A percentile compares a stretch with the other conserved stretches of the same genome.
phyloP scores from a whole-genome alignment of 2,113 vertebrate genomes.

The Oncorhynchus gorbuscha region DNA sequence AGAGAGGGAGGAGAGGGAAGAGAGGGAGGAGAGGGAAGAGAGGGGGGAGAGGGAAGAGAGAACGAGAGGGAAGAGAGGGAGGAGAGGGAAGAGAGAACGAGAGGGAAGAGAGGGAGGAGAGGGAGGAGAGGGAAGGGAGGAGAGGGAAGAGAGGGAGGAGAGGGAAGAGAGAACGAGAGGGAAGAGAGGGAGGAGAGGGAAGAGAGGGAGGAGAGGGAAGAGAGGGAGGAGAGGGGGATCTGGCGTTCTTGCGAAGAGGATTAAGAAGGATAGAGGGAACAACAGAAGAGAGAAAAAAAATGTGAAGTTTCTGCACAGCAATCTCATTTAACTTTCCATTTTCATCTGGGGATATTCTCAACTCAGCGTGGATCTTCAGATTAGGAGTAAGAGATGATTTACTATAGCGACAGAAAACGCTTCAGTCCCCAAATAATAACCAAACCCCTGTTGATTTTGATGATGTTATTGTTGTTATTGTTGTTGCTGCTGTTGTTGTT shows the following conservation, averaged over 20 bases:
- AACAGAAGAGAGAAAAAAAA: slow-evolving; percentile 48
- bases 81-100: no score
- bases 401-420: slow-evolving; percentile 61
- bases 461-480: no score
- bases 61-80: no score
- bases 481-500: no score
- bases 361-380: slow-evolving; percentile 71
- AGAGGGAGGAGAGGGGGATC: slow-evolving; percentile 18
- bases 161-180: no score
- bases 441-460: not conserved
- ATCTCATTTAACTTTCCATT: slow-evolving; percentile 68
- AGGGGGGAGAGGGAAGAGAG: no score
- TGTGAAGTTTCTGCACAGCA: not conserved
- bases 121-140: no score
- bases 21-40: no score
- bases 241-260: slow-evolving; percentile 64
- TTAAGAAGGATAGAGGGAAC: slow-evolving; percentile 37
- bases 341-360: slow-evolving; percentile 78
- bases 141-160: no score
- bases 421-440: not conserved
- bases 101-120: no score
- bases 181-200: slow-evolving; percentile 2
- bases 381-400: slow-evolving; percentile 67
- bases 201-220: not conserved
- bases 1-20: no score